These are phyloP conservation scores for Drosophila ambigua DNA, from an alignment of 1,140 invertebrate species.

Conservation along the genomic window DNA sequence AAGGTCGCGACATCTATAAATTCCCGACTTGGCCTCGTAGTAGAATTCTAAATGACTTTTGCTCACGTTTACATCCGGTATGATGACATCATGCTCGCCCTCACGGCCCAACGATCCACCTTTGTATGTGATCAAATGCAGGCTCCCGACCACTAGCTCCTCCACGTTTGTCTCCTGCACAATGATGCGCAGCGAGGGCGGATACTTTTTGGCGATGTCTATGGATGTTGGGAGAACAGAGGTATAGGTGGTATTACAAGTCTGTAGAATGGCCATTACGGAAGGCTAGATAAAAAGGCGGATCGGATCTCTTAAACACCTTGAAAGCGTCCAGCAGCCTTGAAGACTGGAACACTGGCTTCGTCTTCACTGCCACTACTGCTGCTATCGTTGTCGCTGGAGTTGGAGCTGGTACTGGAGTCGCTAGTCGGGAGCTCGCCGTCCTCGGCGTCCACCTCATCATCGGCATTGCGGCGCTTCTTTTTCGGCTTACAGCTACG, in stretches of 20 bases:
- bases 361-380: slow-evolving; percentile 52
- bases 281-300: slow-evolving; percentile 52
- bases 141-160: slow-evolving; percentile 89
- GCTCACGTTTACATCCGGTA: slow-evolving; percentile 92
- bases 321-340: slow-evolving; percentile 75
- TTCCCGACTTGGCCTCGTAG: slow-evolving; percentile 86
- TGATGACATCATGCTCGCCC: slow-evolving; percentile 89
- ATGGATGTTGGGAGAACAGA: neutral
- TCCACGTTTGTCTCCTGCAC: slow-evolving; percentile 89
- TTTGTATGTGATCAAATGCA: slow-evolving; percentile 94
- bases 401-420: slow-evolving; percentile 39
- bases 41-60: slow-evolving; percentile 92
- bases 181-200: slow-evolving; percentile 94
- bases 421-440: slow-evolving; percentile 64
- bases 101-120: slow-evolving; percentile 94
- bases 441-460: slow-evolving; percentile 50
- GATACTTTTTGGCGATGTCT: slow-evolving; percentile 90
- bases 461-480: slow-evolving; percentile 38
- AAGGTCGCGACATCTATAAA: slow-evolving; percentile 90
- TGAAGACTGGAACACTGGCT: slow-evolving; percentile 76
- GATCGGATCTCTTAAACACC: slow-evolving; percentile 74
- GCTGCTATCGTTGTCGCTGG: slow-evolving; percentile 35
- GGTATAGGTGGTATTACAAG: neutral
- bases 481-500: slow-evolving; percentile 34
- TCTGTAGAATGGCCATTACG: too few species aligned